A percentile compares a stretch with the other conserved stretches of the same genome.
phyloP scores from a whole-genome alignment of 2,797 vertebrate species.

The Crenichthys baileyi region DNA sequence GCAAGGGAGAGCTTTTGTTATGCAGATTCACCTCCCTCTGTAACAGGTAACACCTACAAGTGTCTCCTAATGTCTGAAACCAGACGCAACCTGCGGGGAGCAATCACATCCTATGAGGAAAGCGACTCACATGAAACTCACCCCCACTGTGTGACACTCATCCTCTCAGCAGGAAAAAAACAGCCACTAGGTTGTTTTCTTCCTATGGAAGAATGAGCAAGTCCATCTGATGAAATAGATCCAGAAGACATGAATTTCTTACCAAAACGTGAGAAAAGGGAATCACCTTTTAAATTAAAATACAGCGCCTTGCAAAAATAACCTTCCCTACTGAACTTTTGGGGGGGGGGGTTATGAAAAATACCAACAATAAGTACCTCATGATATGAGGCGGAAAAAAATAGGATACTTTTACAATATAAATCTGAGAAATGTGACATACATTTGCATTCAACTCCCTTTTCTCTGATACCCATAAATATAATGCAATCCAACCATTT shows the following conservation, averaged over 20 bases:
- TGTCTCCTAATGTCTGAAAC: slow-evolving; percentile 64
- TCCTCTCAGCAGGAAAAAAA: slow-evolving; percentile 64
- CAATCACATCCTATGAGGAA: neutral
- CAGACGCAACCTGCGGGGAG: slow-evolving; percentile 43
- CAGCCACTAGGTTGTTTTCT: slow-evolving; percentile 31
- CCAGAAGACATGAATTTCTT: neutral
- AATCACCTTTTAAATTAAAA: neutral
- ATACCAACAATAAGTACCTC: no score
- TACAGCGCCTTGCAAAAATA: no score
- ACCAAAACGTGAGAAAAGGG: neutral
- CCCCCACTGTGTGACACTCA: slow-evolving; percentile 13
- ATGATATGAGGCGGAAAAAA: no score
- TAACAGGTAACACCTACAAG: slow-evolving; percentile 56
- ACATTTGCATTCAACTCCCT: no score
- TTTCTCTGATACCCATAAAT: no score
- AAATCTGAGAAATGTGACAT: no score
- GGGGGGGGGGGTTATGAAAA: no score
- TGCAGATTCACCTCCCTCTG: slow-evolving; percentile 34
- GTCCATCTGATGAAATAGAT: neutral
- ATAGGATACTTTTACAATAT: no score
- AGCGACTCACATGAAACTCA: slow-evolving; percentile 10
- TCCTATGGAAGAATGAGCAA: neutral
- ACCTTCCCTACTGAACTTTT: no score
- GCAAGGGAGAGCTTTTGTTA: slow-evolving; percentile 48
- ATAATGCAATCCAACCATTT: no score